Evolutionary conservation across 2,888 invertebrate species (phyloP).

Genomic region (Papilio elwesi): DNA sequence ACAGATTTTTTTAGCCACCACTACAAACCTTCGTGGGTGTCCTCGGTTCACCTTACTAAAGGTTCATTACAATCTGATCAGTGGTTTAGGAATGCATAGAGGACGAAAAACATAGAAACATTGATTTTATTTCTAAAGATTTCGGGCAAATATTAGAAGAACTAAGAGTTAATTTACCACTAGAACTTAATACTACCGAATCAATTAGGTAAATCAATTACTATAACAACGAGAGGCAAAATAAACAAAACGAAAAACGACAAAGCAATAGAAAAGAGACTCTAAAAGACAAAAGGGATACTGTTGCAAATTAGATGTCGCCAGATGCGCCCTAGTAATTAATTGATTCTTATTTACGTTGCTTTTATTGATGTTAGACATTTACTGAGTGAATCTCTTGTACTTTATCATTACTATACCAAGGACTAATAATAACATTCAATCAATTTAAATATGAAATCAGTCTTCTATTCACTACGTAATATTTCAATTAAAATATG

Average conservation of each 20-base stretch:
- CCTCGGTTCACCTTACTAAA: no score
- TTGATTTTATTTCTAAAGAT: no score
- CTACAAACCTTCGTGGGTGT: no score
- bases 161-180: no score
- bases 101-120: no score
- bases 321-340: background rate
- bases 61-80: no score
- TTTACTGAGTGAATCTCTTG: background rate
- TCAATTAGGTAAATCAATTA: constrained; percentile 14
- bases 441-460: constrained; percentile 10
- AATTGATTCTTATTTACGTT: background rate
- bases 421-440: background rate
- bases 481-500: background rate
- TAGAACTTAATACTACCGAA: no score
- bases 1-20: no score
- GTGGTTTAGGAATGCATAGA: no score
- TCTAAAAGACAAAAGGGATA: constrained; percentile 13
- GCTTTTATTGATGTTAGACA: background rate
- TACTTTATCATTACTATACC: background rate
- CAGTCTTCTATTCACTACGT: constrained; percentile 3
- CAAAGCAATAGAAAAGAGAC: constrained; percentile 7
- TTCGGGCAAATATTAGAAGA: no score
- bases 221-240: constrained; percentile 1
- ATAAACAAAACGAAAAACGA: background rate
- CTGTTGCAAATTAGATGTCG: background rate